Evolutionary conservation across 2,888 invertebrate species (phyloP), one percentile per base, ranked within the genome.

Genomic region (Amphipyra berbera): DNA sequence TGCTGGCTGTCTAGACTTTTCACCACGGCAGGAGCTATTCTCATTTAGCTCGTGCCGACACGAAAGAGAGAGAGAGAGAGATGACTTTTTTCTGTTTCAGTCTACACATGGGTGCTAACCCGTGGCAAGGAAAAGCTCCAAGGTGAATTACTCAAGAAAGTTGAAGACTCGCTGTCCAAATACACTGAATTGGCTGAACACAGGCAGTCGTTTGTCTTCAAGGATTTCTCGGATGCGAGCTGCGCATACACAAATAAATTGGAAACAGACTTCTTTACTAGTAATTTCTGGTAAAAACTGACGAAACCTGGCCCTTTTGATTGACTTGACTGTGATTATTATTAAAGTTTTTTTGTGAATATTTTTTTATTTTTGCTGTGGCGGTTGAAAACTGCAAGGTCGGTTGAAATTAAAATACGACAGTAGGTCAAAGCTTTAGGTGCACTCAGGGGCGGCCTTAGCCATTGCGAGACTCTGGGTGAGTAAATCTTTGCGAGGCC

Each of bases 91-190:
- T 21, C 30, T 7, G 62, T 91, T 90, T 8, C 88, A 95, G 94
- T 91, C 0, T 94, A 89, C 78, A 83, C 90, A 0, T 94, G 94
- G 94, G 81, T 94, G 5, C 77, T 94, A 0, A 88, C 93, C 3
- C 85, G 94, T 13, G 85, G 63, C 62, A 93, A 92, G 47, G 88
- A 88, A 0, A 88, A 87, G 21, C 79, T 94, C 0, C 81, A 90
- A 58, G 92, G 92, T 0, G 89, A 88, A 0, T 72, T 72, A 0
- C 65, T 92, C 41, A 90, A 89, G 74, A 88, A 87, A 30, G 86
- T 94, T 0, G 93, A 95, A 66, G 82, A 86, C 27, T 80, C 85
- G 0, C 68, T 95, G 0, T 88, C 92, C 0, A 92, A 90, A 52
- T 94, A 93, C 63, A n/a, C 90, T 0, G 93, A 93, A 37, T 61